Base-by-base conservation (phyloP, 2,888 invertebrate genomes). In the Mechanitis messenoides region DNA sequence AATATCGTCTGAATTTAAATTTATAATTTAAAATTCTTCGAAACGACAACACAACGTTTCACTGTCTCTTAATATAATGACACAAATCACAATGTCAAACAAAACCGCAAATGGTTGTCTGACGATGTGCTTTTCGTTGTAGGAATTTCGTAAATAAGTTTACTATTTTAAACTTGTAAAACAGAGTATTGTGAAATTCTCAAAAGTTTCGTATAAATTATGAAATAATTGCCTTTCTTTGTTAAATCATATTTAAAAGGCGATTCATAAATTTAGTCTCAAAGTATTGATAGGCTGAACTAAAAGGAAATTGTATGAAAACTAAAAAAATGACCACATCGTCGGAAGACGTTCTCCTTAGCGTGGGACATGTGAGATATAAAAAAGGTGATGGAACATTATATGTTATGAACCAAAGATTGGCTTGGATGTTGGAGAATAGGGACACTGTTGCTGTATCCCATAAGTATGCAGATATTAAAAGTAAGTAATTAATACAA, bases 341-440 rank as follows among this genome's bases (percentile, higher is more conserved):
- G 68, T 96, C 96, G 62, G 99, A 99, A 90, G 98, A 98, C 88
- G 98, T 99, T 61, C 91, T 98, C 72, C 92, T 98, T 71, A 97
- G 98, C 91, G 95, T 98, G 72, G 94, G 95, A 69, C 93, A 96
- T 86, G 98, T 99, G 66, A 94, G 96, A 67, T 97, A 95, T 81
- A 98, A 98, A 86, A 99, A 99, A 87, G 96, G 97, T 60, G 98
- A 98, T 89, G 99, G 99, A 11, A 96, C 96, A 0, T 90, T 99
- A 62, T 97, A 98, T 83, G 93, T 99, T 68, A 98, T 98, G 98
- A 96, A 97, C 74, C 96, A 97, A 85, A 92, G 98, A 72, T 91
- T 99, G 71, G 98, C 97, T 46, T 99, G 98, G 97, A 98, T 98
- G 95, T 92, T 97, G 68, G 96, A 97, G 80, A 96, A 97, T 81